Percentiles rank a stretch among this genome's conserved stretches.
These are phyloP conservation scores for Tachina grossa DNA, from an alignment of 2,888 invertebrate species.

Conservation along the genomic window DNA sequence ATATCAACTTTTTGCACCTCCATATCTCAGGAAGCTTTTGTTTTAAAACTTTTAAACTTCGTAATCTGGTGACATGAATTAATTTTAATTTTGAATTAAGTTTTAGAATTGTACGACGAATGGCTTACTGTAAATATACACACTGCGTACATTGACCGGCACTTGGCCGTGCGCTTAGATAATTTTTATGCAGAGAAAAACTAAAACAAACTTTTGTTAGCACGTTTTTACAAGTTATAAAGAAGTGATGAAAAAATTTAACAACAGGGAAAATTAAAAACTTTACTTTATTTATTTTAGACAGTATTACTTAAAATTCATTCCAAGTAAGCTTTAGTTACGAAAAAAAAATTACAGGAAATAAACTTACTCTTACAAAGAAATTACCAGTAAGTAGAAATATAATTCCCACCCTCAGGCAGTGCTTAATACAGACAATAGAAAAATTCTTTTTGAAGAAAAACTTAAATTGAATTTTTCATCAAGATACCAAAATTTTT, in stretches of 20 bases:
- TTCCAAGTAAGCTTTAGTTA: conserved; percentile 66
- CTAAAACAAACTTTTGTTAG: conserved; percentile 59
- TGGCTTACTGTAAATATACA: too few species aligned
- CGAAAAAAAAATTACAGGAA: conserved; percentile 62
- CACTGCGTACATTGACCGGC: too few species aligned
- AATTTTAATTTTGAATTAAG: too few species aligned
- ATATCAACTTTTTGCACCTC: too few species aligned
- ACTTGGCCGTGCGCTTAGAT: too few species aligned
- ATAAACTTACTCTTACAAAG: conserved; percentile 61
- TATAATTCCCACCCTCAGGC: conserved; percentile 1
- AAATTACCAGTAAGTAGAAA: conserved; percentile 49
- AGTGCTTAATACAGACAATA: neutral
- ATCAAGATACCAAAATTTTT: conserved; percentile 22
- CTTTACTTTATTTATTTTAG: conserved; percentile 39
- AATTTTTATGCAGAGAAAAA: conserved; percentile 22
- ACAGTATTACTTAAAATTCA: conserved; percentile 61
- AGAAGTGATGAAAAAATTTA: conserved; percentile 10
- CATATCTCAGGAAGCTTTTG: too few species aligned
- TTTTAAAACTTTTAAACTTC: too few species aligned
- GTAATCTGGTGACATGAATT: too few species aligned
- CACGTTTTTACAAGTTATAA: conserved; percentile 56
- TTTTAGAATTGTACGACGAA: too few species aligned
- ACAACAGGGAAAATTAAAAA: conserved; percentile 62
- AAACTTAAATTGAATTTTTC: conserved; percentile 65
- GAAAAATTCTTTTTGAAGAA: conserved; percentile 13